Base-by-base conservation (phyloP, 2,888 invertebrate species). In the Halocaridina rubra region DNA sequence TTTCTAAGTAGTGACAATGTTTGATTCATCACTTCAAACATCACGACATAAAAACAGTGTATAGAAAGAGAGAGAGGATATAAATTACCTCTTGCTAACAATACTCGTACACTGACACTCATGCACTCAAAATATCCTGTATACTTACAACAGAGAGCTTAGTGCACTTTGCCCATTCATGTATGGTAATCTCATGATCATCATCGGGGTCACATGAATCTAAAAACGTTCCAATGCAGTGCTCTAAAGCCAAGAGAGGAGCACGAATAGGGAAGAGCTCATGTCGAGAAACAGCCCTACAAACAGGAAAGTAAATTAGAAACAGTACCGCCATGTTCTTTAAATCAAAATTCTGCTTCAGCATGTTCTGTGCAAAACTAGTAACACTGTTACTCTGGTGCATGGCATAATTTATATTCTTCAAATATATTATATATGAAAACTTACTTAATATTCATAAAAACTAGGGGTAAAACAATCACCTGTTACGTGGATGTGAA, bases 141-240 rank as follows among this genome's bases (percentile, higher is more conserved):
- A 1, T 3, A n/a, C 88, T 64, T 22, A 88, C 88, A 75, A 84
- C 81, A 22, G 85, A 30, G 79, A 98, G 93, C 90, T 96, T 94
- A 22, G 93, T 91, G 89, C 93, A 93, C 61, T 89, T 90, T 80
- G 97, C 98, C 98, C 98, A 99, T 92, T 99, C 98, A 89, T 94
- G 92, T 88, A 98, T 93, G 29, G 96, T 95, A 91, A 99, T 96
- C 91, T 95, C 94, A 91, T 98, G 97, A 92, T 98, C 96, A 90
- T 95, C 93, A 92, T 98, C 94, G 46, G 92, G 92, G 91, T 99
- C 98, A 91, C 99, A 99, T 32, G 93, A 93, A 92, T 98, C 95
- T 88, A 98, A 94, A 94, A 99, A 99, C 59, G 98, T 97, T 86
- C 97, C 96, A 91, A 98, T 98, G 92, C 99, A 99, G 91, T 98